phyloP scores from a whole-genome alignment of 2,113 vertebrate genomes.

The Nothobranchius kuhntae region DNA sequence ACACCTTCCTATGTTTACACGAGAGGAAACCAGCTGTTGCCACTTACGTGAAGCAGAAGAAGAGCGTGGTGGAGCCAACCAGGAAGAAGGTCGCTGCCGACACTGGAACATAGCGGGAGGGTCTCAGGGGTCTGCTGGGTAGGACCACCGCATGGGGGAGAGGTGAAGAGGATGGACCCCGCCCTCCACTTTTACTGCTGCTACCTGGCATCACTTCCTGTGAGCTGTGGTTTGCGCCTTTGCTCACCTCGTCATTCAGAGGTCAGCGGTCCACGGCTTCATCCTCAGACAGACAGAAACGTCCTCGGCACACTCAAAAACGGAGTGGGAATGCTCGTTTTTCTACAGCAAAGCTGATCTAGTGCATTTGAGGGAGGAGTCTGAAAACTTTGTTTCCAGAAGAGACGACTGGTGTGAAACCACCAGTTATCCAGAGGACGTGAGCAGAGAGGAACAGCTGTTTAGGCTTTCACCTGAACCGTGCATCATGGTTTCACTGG shows the following conservation, averaged over 20 bases:
- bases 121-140: slow-evolving; percentile 68
- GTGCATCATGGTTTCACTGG: too few relatives aligned
- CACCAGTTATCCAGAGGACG: slow-evolving; percentile 20
- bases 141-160: slow-evolving; percentile 81
- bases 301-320: too few relatives aligned
- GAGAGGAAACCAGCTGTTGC: neutral
- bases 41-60: slow-evolving; percentile 99
- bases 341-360: neutral
- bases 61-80: slow-evolving; percentile 95
- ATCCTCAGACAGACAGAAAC: too few relatives aligned
- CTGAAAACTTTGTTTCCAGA: slow-evolving; percentile 26
- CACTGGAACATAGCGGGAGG: slow-evolving; percentile 95
- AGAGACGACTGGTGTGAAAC: slow-evolving; percentile 28
- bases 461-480: neutral
- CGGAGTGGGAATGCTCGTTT: too few relatives aligned
- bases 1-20: neutral
- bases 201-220: slow-evolving; percentile 76
- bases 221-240: neutral
- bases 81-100: slow-evolving; percentile 94
- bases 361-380: slow-evolving; percentile 10
- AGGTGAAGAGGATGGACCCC: slow-evolving; percentile 77
- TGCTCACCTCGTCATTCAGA: slow-evolving; percentile 21
- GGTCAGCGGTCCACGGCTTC: neutral
- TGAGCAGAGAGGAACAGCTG: neutral
- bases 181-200: slow-evolving; percentile 76